A percentile compares a stretch with the other conserved stretches of the same genome.
Evolutionary conservation across 2,113 vertebrate species (phyloP).

Genomic region (Tachysurus fulvidraco): DNA sequence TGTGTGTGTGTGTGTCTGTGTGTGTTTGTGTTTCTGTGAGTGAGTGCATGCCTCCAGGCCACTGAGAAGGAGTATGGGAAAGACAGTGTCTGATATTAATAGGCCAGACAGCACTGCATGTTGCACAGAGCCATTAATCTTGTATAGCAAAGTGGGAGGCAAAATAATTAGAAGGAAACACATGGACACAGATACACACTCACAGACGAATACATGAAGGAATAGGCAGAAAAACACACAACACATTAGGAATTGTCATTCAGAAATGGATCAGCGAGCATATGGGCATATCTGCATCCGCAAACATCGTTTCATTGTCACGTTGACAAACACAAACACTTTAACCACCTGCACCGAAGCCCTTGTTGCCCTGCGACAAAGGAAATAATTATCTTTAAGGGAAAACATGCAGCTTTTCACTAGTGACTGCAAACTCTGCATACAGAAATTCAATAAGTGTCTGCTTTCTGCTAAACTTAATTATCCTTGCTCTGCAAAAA

Average conservation of each 20-base stretch:
- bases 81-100: constrained; percentile 63
- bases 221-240: constrained; percentile 28
- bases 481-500: constrained; percentile 58
- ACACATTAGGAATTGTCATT: background rate
- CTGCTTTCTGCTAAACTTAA: constrained; percentile 55
- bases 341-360: background rate
- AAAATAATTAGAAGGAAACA: constrained; percentile 67
- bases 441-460: constrained; percentile 54
- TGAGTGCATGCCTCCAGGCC: background rate
- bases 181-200: constrained; percentile 45
- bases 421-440: constrained; percentile 26
- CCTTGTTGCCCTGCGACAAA: background rate
- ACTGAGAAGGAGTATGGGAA: constrained; percentile 9
- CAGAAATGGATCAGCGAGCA: background rate
- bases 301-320: constrained; percentile 40
- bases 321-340: constrained; percentile 24
- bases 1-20: background rate
- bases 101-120: constrained; percentile 57
- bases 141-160: constrained; percentile 60
- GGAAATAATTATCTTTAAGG: constrained; percentile 1
- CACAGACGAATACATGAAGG: constrained; percentile 5
- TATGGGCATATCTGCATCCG: background rate
- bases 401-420: constrained; percentile 34
- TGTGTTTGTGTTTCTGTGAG: background rate
- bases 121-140: constrained; percentile 68